Evolutionary conservation across 2,797 vertebrate genomes (phyloP).

Genomic region (Sebastes vulpes): DNA sequence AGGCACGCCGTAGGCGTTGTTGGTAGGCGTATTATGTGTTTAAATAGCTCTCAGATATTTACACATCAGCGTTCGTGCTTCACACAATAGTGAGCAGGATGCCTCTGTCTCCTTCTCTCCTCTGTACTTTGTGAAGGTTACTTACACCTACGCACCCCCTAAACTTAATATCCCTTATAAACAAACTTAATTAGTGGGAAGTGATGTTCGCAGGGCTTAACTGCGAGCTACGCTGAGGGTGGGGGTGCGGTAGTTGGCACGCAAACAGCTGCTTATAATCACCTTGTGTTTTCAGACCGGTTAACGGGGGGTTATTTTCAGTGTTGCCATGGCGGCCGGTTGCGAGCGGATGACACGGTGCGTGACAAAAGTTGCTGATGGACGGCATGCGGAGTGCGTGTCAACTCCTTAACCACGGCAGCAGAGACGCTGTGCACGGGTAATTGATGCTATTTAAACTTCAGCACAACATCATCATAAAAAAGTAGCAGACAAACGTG

Average conservation of each 20-base stretch:
- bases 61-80: slow-evolving; percentile 49
- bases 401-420: background rate
- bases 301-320: slow-evolving; percentile 43
- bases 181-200: slow-evolving; percentile 83
- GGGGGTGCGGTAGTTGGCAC: background rate
- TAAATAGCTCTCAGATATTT: slow-evolving; percentile 61
- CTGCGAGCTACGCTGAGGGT: slow-evolving; percentile 22
- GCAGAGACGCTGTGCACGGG: background rate
- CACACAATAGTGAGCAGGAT: slow-evolving; percentile 46
- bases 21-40: slow-evolving; percentile 35
- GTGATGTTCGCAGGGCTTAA: slow-evolving; percentile 63
- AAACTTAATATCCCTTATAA: slow-evolving; percentile 83
- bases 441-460: slow-evolving; percentile 51
- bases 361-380: slow-evolving; percentile 45
- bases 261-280: slow-evolving; percentile 68
- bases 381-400: background rate
- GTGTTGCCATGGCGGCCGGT: slow-evolving; percentile 50
- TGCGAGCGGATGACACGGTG: background rate
- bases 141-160: slow-evolving; percentile 77
- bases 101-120: slow-evolving; percentile 24
- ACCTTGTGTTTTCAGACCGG: slow-evolving; percentile 42
- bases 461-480: background rate
- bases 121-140: slow-evolving; percentile 79
- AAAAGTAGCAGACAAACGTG: slow-evolving; percentile 2
- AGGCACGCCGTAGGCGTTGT: slow-evolving; percentile 25